phyloP scores from a whole-genome alignment of 2,113 vertebrate genomes.

The Sprattus sprattus region DNA sequence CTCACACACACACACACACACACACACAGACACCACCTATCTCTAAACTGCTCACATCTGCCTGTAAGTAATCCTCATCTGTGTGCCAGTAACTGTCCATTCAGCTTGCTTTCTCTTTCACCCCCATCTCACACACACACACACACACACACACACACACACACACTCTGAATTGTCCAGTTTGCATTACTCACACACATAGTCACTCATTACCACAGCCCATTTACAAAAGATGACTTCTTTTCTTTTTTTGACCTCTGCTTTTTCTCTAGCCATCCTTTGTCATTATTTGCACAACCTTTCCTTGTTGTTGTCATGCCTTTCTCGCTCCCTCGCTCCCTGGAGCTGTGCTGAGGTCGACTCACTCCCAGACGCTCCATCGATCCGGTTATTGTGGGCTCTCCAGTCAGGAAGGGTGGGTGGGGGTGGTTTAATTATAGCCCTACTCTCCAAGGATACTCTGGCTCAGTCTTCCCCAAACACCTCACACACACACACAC shows the following conservation, averaged over 20 bases:
- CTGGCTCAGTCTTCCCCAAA: background rate
- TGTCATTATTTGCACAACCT: constrained; percentile 52
- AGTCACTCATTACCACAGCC: constrained; percentile 38
- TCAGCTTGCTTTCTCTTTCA: background rate
- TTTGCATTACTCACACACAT: constrained; percentile 9
- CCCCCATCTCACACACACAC: background rate
- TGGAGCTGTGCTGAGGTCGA: background rate
- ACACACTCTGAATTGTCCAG: background rate
- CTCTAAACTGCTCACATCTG: background rate
- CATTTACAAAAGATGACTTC: constrained; percentile 47
- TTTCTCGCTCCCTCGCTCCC: background rate
- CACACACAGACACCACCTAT: constrained; percentile 20
- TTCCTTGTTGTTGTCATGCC: constrained; percentile 29
- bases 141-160: background rate
- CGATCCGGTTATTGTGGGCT: constrained; percentile 11
- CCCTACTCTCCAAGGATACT: constrained; percentile 3
- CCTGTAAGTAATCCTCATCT: background rate
- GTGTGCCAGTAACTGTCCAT: background rate
- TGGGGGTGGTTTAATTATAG: background rate
- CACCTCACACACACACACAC: background rate
- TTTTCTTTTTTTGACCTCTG: constrained; percentile 61
- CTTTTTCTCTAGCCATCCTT: constrained; percentile 9
- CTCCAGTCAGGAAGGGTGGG: background rate
- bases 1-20: too few species aligned
- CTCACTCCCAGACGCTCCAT: background rate